phyloP scores from a whole-genome alignment of 2,888 invertebrate genomes.

The Galeopsomyia nigrocyanea region DNA sequence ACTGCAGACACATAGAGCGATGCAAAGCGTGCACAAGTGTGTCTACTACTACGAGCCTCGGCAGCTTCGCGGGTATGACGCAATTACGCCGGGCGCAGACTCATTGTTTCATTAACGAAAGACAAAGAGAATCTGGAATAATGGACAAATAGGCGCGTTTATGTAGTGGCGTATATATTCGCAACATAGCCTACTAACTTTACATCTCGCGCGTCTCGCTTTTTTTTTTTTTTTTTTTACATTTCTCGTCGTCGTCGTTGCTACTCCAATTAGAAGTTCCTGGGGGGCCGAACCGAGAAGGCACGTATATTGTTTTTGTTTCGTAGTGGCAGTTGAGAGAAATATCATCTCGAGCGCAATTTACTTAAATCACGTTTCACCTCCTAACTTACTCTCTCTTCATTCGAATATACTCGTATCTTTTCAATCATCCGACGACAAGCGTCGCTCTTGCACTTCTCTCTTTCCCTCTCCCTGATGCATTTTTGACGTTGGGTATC shows the following conservation, averaged over 20 bases:
- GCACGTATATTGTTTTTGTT: no score
- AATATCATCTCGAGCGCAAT: constrained; percentile 44
- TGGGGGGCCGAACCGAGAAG: constrained; percentile 55
- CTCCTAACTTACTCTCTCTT: constrained; percentile 29
- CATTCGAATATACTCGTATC: constrained; percentile 34
- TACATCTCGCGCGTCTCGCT: constrained; percentile 21
- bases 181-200: neutral
- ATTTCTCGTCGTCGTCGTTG: constrained; percentile 48
- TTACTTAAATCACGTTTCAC: constrained; percentile 49
- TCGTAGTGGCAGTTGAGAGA: constrained; percentile 29
- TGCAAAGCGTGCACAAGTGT: no score
- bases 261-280: constrained; percentile 66
- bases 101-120: constrained; percentile 69
- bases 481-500: neutral
- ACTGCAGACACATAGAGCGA: no score
- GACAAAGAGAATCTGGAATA: constrained; percentile 69
- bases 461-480: neutral
- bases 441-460: no score
- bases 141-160: constrained; percentile 69
- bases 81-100: constrained; percentile 65
- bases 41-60: neutral
- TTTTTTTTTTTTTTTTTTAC: constrained; percentile 14
- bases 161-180: constrained; percentile 56
- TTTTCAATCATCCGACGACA: constrained; percentile 39
- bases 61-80: constrained; percentile 53